Base-by-base conservation (phyloP, 2,888 invertebrate species). In the Drosophila mulleri region DNA sequence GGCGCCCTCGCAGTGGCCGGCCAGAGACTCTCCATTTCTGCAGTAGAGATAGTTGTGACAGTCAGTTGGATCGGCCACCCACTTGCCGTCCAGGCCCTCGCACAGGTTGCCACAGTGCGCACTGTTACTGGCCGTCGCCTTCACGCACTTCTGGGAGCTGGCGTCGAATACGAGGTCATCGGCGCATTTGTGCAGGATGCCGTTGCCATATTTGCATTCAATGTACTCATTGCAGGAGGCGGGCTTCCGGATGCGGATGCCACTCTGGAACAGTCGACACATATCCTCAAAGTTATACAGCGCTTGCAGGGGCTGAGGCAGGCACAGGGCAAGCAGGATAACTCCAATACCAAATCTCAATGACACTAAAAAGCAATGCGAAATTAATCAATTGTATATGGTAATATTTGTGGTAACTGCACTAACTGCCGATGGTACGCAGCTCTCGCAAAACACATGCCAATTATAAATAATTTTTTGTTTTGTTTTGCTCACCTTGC, bases 221-320 rank as follows among this genome's bases (percentile, higher is more conserved):
- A 92, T 90, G 65, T 89, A 92, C 52, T 91, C 72, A 23, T 82
- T 52, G 56, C 92, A 92, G 8, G 89, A 80, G 8, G 83, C 91
- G 0, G 92, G 92, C 29, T 89, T 78, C 0, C 88, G 87, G 11
- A 92, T 48, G 11, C 75, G 52, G 2, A 82, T 84, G 32, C 85
- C 86, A 39, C 72, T 83, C 68, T 83, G 77, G 41, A 91, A 84
- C 0, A 91, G 78, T 2, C 83, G 80, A 35, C 91, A 91, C 6
- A 91, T 48, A 5, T 81, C 77, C 14, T 41, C 67, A 52, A 68
- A 78, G 0, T 76, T 65, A 4, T n/a, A 26, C 1, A 47, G 1
- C 12, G 74, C 83, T 16, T 56, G 39, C 23, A 54, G n/a, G 0
- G 56, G 23, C 11, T 60, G 54, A 5, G 57, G 32, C 20, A 57